phyloP scores from a whole-genome alignment of 1,140 invertebrate species.

The Drosophila quadrilineata region DNA sequence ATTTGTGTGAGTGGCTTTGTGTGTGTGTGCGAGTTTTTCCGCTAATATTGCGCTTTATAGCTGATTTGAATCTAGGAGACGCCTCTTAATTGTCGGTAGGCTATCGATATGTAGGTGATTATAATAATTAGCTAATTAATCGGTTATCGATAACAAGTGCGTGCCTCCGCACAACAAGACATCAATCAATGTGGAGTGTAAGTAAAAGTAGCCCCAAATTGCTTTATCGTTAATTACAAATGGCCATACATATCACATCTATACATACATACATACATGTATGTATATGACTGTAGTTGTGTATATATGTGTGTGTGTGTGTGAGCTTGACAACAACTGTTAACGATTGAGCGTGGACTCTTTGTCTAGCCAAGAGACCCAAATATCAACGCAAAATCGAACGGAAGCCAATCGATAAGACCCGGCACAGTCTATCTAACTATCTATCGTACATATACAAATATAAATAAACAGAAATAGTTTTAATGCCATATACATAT shows the following conservation, averaged over 20 bases:
- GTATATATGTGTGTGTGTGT: slow-evolving; percentile 1
- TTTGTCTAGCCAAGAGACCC: slow-evolving; percentile 24
- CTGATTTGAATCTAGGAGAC: not conserved
- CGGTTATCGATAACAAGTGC: not conserved
- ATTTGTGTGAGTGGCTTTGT: not conserved
- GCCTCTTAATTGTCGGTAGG: not conserved
- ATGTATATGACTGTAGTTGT: not conserved
- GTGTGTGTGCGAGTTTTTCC: slow-evolving; percentile 1
- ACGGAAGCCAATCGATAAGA: slow-evolving; percentile 70
- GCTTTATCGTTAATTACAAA: no score
- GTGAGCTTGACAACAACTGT: slow-evolving; percentile 10
- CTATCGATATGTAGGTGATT: not conserved
- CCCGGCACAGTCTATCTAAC: not conserved
- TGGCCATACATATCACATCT: no score
- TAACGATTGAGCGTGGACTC: slow-evolving; percentile 2
- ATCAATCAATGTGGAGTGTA: no score
- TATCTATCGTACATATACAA: slow-evolving; percentile 25
- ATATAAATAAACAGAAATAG: slow-evolving; percentile 33
- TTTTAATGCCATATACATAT: slow-evolving; percentile 15
- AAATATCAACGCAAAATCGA: slow-evolving; percentile 52
- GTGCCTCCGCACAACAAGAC: not conserved
- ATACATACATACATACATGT: not conserved
- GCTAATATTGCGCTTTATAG: slow-evolving; percentile 14
- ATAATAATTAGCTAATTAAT: not conserved
- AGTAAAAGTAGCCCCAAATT: no score